Percentiles rank a stretch among this genome's conserved stretches.
Conservation (phyloP, 1,140 invertebrate species). For the Gonioctena quinquepunctata region DNA sequence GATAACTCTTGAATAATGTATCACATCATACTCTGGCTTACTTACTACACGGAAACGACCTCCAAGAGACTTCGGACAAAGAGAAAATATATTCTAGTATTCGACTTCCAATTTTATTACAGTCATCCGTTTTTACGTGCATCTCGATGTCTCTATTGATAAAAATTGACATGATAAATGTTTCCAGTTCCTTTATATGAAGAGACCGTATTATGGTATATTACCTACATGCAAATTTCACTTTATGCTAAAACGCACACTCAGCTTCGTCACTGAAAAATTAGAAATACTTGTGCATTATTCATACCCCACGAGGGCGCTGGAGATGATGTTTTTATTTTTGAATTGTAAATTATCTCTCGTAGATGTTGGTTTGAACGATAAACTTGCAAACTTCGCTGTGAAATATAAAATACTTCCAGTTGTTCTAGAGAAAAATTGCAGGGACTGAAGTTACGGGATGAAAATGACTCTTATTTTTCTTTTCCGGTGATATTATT, state of each 20-base stretch:
- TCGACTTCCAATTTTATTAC: not conserved
- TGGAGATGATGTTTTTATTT: constrained; percentile 1
- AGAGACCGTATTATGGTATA: constrained; percentile 14
- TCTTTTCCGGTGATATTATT: not conserved
- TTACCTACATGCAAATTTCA: constrained; percentile 20
- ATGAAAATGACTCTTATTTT: too few species aligned
- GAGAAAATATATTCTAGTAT: not conserved
- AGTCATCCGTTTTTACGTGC: not conserved
- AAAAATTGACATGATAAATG: constrained; percentile 13
- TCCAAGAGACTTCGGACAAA: not conserved
- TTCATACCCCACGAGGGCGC: not conserved
- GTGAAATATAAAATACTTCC: not conserved
- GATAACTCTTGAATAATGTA: too few species aligned
- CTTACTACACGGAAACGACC: not conserved
- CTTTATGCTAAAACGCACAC: constrained; percentile 16
- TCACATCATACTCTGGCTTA: not conserved
- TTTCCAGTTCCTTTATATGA: constrained; percentile 1
- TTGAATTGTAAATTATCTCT: constrained; percentile 17
- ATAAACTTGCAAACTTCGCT: not conserved
- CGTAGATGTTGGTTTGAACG: not conserved
- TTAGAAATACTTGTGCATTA: constrained; percentile 18
- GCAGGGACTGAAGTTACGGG: too few species aligned
- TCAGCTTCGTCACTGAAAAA: constrained; percentile 18
- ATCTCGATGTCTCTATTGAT: not conserved
- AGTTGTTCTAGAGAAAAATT: not conserved